Percentiles rank a stretch among this genome's conserved stretches.
Evolutionary conservation across 2,888 invertebrate genomes (phyloP).

Genomic region (Xanthia icteritia): DNA sequence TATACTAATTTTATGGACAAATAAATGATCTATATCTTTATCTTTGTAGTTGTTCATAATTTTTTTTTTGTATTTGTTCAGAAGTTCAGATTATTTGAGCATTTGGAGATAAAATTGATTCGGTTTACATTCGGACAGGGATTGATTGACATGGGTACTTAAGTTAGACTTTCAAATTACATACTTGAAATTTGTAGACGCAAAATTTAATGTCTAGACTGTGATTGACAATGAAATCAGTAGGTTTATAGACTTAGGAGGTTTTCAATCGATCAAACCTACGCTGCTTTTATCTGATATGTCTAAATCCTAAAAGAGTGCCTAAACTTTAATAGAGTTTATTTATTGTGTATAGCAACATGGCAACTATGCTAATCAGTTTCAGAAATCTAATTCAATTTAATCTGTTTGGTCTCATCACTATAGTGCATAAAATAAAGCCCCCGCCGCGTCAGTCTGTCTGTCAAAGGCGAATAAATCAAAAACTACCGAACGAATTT

Average conservation of each 20-base stretch:
- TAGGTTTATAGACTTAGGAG: background rate
- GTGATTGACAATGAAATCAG: constrained; percentile 40
- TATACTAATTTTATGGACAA: too few relatives aligned
- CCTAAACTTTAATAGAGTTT: background rate
- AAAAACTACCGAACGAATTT: too few relatives aligned
- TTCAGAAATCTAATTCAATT: background rate
- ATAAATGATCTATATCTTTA: too few relatives aligned
- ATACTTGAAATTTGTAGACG: background rate
- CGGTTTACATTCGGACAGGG: constrained; percentile 1
- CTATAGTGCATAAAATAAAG: too few relatives aligned
- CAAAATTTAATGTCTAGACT: background rate
- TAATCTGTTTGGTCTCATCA: background rate
- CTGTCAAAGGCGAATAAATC: too few relatives aligned
- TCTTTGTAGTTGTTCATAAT: too few relatives aligned
- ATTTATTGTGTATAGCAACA: background rate
- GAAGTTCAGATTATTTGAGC: background rate
- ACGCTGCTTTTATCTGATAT: background rate
- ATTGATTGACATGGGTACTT: constrained; percentile 32
- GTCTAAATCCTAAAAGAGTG: background rate
- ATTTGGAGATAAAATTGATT: constrained; percentile 18
- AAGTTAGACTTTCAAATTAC: constrained; percentile 16
- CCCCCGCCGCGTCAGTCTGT: too few relatives aligned
- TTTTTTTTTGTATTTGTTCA: background rate
- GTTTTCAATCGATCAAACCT: constrained; percentile 9
- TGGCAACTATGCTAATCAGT: too few relatives aligned